Base-by-base conservation (phyloP, 2,888 invertebrate species). In the Papilio gigon region DNA sequence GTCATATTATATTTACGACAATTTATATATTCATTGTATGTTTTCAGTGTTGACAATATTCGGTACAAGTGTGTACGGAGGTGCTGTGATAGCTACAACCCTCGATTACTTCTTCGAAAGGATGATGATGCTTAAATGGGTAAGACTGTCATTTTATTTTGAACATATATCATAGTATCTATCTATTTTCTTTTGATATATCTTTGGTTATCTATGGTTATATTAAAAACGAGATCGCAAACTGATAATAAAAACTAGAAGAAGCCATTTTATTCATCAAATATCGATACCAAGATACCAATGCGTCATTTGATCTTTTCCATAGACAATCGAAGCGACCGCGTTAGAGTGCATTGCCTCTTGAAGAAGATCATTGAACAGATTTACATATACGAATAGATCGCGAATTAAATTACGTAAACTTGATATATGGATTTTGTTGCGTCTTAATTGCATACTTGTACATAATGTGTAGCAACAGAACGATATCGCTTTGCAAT, bases 91-190 rank as follows among this genome's bases (percentile, higher is more conserved):
- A 74, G 93, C 95, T 11, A 93, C 93, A 14, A 93, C 95, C 3
- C 89, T 95, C 68, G 96, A 96, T 86, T 96, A 96, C 84, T 95
- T 95, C 84, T 93, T 96, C 70, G 96, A 96, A 82, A 92, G 94
- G 79, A 92, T 95, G 84, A 88, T 94, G 77, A 94, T 95, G 93
- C 93, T 94, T n/a, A 91, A 92, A 75, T 96, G 95, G 95, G 93
- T 92, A 59, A 80, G 86, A 83, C 69, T 56, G 4, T 40, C n/a
- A 40, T n/a, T 40, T 40, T 3, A 30, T 11, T 56, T 56, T 27
- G 5, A 27, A 9, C n/a, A 44, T 70, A 44, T 37, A 25, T 27
- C 67, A 40, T 40, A 40, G n/a, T n/a, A n/a, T n/a, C n/a, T n/a
- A n/a, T n/a, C n/a, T n/a, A n/a, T n/a, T n/a, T n/a, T n/a, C n/a